Percentiles rank a stretch among this genome's conserved stretches.
These are phyloP conservation scores for Meiosimyza platycephala DNA, from an alignment of 2,888 invertebrate species.

Conservation along the genomic window DNA sequence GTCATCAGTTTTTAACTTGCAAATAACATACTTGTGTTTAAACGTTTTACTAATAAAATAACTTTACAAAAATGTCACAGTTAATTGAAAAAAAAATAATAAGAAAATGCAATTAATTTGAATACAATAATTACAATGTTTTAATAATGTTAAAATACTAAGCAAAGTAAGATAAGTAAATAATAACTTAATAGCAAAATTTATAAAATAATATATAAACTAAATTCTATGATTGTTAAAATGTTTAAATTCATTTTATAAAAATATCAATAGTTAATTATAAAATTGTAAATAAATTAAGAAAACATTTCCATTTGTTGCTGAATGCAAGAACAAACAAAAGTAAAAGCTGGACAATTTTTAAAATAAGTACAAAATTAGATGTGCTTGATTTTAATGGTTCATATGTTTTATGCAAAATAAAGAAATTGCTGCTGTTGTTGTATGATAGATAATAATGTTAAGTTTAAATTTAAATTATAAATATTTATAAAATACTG, in stretches of 20 bases:
- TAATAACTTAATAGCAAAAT: constrained; percentile 6
- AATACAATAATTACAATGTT: neutral
- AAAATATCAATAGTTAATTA: neutral
- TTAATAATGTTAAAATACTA: neutral
- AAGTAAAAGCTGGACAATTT: constrained; percentile 19
- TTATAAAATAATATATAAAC: neutral
- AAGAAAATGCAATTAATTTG: too few species aligned
- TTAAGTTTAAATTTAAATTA: constrained; percentile 6
- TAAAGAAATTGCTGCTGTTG: constrained; percentile 2
- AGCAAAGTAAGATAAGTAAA: neutral
- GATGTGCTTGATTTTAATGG: neutral
- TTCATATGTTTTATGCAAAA: neutral
- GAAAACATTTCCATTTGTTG: too few species aligned
- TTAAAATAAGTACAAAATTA: constrained; percentile 29
- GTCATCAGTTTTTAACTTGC: too few species aligned
- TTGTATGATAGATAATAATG: neutral
- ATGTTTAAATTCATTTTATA: constrained; percentile 12
- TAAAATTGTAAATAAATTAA: too few species aligned
- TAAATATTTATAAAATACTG: constrained; percentile 12
- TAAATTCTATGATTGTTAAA: neutral
- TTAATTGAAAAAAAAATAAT: too few species aligned
- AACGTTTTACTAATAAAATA: too few species aligned
- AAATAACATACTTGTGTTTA: too few species aligned
- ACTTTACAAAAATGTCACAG: too few species aligned
- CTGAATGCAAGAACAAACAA: neutral